A percentile compares a stretch with the other conserved stretches of the same genome.
These are phyloP conservation scores for Platycercus adscitus DNA, from an alignment of 2,113 vertebrate species.

Conservation along the genomic window DNA sequence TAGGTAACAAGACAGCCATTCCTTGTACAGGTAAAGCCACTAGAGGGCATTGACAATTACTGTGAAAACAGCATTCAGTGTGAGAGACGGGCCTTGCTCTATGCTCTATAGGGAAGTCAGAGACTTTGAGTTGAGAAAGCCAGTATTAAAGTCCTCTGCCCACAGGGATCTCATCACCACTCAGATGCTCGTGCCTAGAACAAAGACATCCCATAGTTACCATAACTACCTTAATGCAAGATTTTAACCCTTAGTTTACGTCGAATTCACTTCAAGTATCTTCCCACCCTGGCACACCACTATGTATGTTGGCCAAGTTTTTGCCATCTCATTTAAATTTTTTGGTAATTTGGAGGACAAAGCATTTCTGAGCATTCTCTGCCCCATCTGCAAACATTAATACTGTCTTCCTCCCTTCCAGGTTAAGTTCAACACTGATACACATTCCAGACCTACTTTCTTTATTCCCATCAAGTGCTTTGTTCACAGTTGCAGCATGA, in stretches of 20 bases:
- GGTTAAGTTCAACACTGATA: background rate
- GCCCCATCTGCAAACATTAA: background rate
- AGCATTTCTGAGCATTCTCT: background rate
- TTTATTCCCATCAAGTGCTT: background rate
- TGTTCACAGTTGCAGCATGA: background rate
- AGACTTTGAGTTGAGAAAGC: background rate
- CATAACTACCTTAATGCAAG: background rate
- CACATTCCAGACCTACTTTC: background rate
- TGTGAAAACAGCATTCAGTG: background rate
- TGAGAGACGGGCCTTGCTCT: background rate
- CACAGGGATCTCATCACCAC: background rate
- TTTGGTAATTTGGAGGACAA: background rate
- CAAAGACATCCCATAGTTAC: background rate
- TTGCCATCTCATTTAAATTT: background rate
- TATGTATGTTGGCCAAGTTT: background rate
- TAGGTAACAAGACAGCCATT: background rate
- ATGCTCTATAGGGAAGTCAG: accelerated
- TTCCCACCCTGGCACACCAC: background rate
- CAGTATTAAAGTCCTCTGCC: background rate
- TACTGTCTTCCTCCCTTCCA: background rate
- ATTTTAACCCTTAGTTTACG: background rate
- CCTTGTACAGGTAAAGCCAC: background rate
- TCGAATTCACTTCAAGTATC: background rate
- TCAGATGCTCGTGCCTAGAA: background rate
- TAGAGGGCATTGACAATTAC: slow-evolving; percentile 24